Evolutionary conservation across 2,888 invertebrate genomes (phyloP).

Genomic region (Oasisia sp.): DNA sequence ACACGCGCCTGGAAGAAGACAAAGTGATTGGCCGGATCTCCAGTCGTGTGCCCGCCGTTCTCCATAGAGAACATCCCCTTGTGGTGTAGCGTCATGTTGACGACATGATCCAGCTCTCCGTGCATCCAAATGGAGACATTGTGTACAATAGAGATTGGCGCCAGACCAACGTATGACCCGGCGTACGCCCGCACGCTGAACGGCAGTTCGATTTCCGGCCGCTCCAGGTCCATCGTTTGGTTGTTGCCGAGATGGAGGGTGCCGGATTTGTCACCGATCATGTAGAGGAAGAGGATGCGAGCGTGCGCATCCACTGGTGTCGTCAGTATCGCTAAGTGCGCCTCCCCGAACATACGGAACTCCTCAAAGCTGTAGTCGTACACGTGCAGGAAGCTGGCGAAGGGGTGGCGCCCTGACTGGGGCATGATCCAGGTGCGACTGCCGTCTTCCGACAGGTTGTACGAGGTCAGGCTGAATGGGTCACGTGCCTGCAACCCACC

Average conservation of each 20-base stretch:
- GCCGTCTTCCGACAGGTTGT: conserved; percentile 44
- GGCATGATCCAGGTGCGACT: conserved; percentile 50
- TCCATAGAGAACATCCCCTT: conserved; percentile 47
- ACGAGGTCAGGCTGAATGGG: conserved; percentile 41
- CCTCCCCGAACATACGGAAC: conserved; percentile 49
- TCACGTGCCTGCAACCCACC: conserved; percentile 43
- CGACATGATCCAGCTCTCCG: conserved; percentile 48
- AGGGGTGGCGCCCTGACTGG: conserved; percentile 44
- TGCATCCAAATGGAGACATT: conserved; percentile 52
- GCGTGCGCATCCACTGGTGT: conserved; percentile 42
- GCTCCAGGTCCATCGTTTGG: conserved; percentile 47
- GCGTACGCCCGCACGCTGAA: conserved; percentile 49
- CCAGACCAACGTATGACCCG: conserved; percentile 47
- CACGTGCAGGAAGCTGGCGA: conserved; percentile 41
- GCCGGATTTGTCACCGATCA: conserved; percentile 55
- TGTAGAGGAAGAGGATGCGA: conserved; percentile 50
- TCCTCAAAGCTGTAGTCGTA: conserved; percentile 49
- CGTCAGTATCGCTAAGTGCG: conserved; percentile 47
- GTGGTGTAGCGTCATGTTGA: conserved; percentile 49
- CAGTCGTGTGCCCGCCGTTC: conserved; percentile 42
- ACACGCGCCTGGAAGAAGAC: conserved; percentile 45
- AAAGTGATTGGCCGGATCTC: conserved; percentile 35
- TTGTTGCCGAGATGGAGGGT: conserved; percentile 51
- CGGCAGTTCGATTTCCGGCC: conserved; percentile 49
- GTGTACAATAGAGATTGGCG: conserved; percentile 49